phyloP scores from a whole-genome alignment of 2,797 vertebrate species.

The Gobio occitaniae region DNA sequence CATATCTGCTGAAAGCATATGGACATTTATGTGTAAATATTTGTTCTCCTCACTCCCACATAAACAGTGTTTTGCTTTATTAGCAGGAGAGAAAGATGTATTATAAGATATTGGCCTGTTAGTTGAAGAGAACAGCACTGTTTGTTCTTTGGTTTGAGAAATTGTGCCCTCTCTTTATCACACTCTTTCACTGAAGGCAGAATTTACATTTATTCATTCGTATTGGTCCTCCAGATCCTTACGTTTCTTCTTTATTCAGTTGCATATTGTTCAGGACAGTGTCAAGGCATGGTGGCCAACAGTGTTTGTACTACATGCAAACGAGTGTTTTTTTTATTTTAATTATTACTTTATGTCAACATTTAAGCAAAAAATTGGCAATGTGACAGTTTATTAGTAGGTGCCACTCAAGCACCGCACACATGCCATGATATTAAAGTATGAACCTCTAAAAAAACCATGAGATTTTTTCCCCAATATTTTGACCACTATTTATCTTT shows the following conservation, averaged over 20 bases:
- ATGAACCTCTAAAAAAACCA: neutral
- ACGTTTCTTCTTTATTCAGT: neutral
- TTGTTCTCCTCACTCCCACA: neutral
- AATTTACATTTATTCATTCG: neutral
- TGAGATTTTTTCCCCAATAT: neutral
- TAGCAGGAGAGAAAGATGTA: neutral
- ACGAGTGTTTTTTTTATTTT: neutral
- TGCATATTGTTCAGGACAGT: neutral
- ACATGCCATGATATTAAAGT: neutral
- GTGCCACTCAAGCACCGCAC: neutral
- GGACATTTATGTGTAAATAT: constrained; percentile 27
- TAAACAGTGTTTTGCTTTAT: constrained; percentile 36
- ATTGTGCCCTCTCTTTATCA: neutral
- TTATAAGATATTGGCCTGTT: constrained; percentile 12
- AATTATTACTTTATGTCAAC: neutral
- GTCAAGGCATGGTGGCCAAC: neutral
- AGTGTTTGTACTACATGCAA: neutral
- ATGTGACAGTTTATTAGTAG: neutral
- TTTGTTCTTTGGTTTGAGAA: neutral
- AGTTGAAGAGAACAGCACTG: neutral
- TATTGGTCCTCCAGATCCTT: neutral
- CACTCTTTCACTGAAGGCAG: neutral
- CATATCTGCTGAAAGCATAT: constrained; percentile 24
- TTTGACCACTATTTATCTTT: neutral
- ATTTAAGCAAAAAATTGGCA: neutral